Percentiles rank a stretch among this genome's conserved stretches.
Evolutionary conservation across 64 coral and sea anemone genomes (phyloP).

Genomic region (Montipora capricornis): DNA sequence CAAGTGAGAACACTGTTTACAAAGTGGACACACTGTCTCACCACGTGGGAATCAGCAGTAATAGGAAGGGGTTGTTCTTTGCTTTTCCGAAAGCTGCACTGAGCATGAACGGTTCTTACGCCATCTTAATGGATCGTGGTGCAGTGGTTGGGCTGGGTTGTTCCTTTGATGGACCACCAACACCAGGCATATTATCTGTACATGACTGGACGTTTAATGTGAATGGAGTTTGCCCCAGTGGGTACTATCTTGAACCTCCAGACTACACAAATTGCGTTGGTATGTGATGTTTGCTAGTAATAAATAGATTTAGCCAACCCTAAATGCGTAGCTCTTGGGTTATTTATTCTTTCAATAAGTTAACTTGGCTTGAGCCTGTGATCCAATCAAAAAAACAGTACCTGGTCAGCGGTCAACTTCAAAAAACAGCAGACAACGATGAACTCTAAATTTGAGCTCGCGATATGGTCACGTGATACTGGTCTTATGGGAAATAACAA

Average conservation of each 20-base stretch:
- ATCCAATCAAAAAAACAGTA: too few species aligned
- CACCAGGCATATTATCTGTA: not conserved
- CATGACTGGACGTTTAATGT: not conserved
- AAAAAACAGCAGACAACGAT: too few species aligned
- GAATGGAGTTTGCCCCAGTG: slow-evolving; percentile 1
- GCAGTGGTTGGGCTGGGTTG: slow-evolving; percentile 21
- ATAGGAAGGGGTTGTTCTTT: not conserved
- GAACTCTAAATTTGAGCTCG: too few species aligned
- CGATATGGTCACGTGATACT: too few species aligned
- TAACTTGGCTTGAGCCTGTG: too few species aligned
- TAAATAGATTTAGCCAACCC: not conserved
- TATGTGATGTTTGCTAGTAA: not conserved
- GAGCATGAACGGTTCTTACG: slow-evolving; percentile 23
- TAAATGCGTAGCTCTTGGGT: too few species aligned
- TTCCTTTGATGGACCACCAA: slow-evolving; percentile 17
- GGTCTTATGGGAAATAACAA: too few species aligned
- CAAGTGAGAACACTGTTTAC: slow-evolving; percentile 5
- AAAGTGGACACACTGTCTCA: slow-evolving; percentile 16
- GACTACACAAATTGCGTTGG: not conserved
- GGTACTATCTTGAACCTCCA: not conserved
- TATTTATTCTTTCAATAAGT: too few species aligned
- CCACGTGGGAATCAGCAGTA: not conserved
- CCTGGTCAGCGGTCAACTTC: too few species aligned
- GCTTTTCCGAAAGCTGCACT: not conserved
- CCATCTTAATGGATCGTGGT: slow-evolving; percentile 22